Evolutionary conservation across 2,113 vertebrate species (phyloP).

Genomic region (Corythornis vintsioides): DNA sequence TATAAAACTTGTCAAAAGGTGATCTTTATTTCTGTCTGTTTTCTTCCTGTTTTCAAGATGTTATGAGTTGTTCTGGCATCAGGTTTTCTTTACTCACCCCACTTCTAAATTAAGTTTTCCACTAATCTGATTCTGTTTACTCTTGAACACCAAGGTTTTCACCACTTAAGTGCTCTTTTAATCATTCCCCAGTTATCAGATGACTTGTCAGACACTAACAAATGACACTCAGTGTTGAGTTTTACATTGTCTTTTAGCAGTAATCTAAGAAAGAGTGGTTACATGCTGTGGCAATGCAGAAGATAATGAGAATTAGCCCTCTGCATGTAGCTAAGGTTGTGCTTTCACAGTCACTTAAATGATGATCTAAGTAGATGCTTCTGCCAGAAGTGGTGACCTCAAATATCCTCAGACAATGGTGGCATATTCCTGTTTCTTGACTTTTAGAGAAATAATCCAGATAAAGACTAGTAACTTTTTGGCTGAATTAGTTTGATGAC

Average conservation of each 20-base stretch:
- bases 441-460: background rate
- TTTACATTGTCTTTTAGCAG: slow-evolving; percentile 20
- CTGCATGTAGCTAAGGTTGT: slow-evolving; percentile 34
- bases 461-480: background rate
- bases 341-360: slow-evolving; percentile 59
- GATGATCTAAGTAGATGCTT: slow-evolving; percentile 48
- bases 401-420: slow-evolving; percentile 35
- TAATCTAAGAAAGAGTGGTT: slow-evolving; percentile 44
- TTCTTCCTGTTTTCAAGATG: background rate
- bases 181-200: slow-evolving; percentile 5
- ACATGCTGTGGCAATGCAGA: slow-evolving; percentile 19
- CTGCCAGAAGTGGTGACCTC: slow-evolving; percentile 54
- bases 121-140: slow-evolving; percentile 43
- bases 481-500: background rate
- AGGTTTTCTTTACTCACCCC: background rate
- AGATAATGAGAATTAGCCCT: slow-evolving; percentile 53
- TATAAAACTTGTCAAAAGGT: background rate
- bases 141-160: slow-evolving; percentile 15
- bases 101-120: slow-evolving; percentile 19
- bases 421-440: background rate
- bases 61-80: background rate
- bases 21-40: background rate
- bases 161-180: slow-evolving; percentile 16
- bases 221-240: slow-evolving; percentile 4
- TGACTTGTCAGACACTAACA: slow-evolving; percentile 17